A percentile compares a stretch with the other conserved stretches of the same genome.
These are phyloP conservation scores for Napeogenes inachia DNA, from an alignment of 2,888 invertebrate species.

Conservation along the genomic window DNA sequence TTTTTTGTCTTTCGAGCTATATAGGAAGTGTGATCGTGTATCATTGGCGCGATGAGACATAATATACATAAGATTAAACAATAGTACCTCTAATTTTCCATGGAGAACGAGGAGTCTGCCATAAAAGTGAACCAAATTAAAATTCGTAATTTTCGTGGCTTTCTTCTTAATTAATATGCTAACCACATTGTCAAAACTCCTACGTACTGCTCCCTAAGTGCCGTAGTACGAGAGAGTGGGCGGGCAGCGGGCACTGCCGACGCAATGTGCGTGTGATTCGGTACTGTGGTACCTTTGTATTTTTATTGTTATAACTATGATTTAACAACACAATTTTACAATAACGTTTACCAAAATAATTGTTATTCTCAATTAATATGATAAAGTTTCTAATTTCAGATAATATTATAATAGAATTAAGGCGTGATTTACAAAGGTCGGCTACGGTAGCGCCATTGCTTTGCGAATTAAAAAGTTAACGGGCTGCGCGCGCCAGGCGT, in stretches of 20 bases:
- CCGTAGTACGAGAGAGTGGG: constrained; percentile 29
- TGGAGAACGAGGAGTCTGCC: not conserved
- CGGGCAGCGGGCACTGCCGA: constrained; percentile 17
- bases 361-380: too few species aligned
- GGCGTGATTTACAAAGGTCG: too few species aligned
- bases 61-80: not conserved
- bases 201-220: constrained; percentile 38
- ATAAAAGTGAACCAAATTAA: constrained; percentile 33
- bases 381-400: too few species aligned
- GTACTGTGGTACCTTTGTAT: constrained; percentile 40
- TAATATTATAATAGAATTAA: not conserved
- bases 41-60: too few species aligned
- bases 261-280: constrained; percentile 44
- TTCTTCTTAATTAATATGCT: constrained; percentile 75
- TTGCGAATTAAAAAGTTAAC: constrained; percentile 73
- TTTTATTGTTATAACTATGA: not conserved
- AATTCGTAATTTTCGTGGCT: constrained; percentile 64
- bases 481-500: constrained; percentile 48
- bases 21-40: too few species aligned
- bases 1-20: too few species aligned
- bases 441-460: constrained; percentile 58
- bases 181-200: constrained; percentile 72
- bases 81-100: not conserved
- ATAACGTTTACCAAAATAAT: too few species aligned
- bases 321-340: not conserved